Percentiles rank a stretch among this genome's conserved stretches.
These are phyloP conservation scores for Cherax quadricarinatus DNA, from an alignment of 1,140 invertebrate genomes.

Conservation along the genomic window DNA sequence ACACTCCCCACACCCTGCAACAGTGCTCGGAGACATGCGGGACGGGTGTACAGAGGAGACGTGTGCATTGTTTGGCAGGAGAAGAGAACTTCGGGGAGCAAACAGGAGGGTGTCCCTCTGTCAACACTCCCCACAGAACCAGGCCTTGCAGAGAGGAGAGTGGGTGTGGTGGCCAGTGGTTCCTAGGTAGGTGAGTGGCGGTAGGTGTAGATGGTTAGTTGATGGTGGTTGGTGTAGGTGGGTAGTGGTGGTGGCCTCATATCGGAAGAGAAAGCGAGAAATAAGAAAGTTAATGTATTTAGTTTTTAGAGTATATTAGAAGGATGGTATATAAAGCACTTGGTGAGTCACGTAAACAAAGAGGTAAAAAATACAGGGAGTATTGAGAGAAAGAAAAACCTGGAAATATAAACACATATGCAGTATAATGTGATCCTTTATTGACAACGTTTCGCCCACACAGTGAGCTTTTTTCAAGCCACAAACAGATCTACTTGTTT, in stretches of 20 bases:
- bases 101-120: conserved; percentile 77
- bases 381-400: no score
- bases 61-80: conserved; percentile 79
- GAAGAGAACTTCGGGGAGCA: conserved; percentile 75
- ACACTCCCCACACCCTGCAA: not conserved
- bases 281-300: no score
- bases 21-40: conserved; percentile 80
- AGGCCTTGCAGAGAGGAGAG: conserved; percentile 81
- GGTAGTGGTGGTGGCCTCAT: not conserved
- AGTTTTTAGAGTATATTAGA: no score
- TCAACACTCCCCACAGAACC: conserved; percentile 80
- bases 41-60: conserved; percentile 82
- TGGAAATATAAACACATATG: no score
- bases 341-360: no score
- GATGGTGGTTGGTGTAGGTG: not conserved
- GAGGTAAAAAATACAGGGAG: no score
- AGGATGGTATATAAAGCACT: no score
- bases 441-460: no score
- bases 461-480: no score
- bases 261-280: no score
- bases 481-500: no score
- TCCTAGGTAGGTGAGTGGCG: conserved; percentile 76
- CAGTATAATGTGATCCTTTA: no score
- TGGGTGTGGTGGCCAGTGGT: conserved; percentile 84
- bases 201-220: not conserved